Evolutionary conservation across 2,797 vertebrate genomes (phyloP).

Genomic region (Notolabrus celidotus): DNA sequence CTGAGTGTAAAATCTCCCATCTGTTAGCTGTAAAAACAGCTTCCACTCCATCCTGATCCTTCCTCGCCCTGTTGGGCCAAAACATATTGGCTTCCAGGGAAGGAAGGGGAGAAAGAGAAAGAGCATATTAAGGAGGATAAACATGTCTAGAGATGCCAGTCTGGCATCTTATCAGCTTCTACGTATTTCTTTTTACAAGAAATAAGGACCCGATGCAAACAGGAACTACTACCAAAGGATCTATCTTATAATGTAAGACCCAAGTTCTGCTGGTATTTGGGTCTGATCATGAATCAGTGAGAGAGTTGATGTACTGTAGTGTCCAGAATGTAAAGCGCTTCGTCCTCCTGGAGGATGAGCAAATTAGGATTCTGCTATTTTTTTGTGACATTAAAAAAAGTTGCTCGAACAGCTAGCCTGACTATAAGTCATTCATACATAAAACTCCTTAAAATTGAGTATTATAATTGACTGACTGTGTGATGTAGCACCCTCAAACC

Average conservation of each 20-base stretch:
- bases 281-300: neutral
- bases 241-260: neutral
- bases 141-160: constrained; percentile 7
- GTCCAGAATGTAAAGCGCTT: neutral
- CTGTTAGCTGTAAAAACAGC: constrained; percentile 8
- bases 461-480: constrained; percentile 15
- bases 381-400: neutral
- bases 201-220: neutral
- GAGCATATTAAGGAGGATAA: constrained; percentile 1
- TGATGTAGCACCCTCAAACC: neutral
- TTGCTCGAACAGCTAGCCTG: neutral
- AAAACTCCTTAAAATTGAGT: constrained; percentile 5
- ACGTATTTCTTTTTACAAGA: constrained; percentile 14
- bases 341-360: neutral
- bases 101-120: neutral
- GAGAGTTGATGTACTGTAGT: neutral
- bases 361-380: neutral
- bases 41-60: constrained; percentile 7
- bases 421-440: constrained; percentile 17
- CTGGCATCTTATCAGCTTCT: constrained; percentile 19
- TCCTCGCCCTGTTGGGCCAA: neutral
- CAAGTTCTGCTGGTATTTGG: neutral
- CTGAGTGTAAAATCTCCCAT: constrained; percentile 1
- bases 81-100: constrained; percentile 5
- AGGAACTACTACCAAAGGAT: constrained; percentile 1